Base-by-base conservation (phyloP, 2,888 invertebrate genomes). In the Yponomeuta sedellus region DNA sequence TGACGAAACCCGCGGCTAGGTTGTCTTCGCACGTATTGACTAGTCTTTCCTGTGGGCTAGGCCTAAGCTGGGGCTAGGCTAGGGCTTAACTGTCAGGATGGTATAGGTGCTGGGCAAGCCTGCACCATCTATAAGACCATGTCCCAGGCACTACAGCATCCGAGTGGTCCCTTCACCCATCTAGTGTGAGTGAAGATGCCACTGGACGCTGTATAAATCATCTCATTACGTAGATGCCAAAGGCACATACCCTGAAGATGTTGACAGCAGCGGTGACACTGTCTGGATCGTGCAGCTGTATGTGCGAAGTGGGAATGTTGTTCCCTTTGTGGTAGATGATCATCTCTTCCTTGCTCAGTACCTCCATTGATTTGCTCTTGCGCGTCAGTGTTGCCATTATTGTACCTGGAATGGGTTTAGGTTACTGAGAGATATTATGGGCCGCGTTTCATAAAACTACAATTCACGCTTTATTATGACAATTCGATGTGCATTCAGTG, bases 271-370 rank as follows among this genome's bases (percentile, higher is more conserved):
- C 93, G 64, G 95, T 94, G 56, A 98, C 94, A 81, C 98, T 98
- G 81, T 98, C 98, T 0, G 98, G 97, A 88, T 98, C 98, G 80
- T 98, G 97, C 92, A 98, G 94, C 77, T 97, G 97, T 75, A 98
- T 96, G 83, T 98, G 98, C 0, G 98, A 98, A 65, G 96, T 97
- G 0, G 97, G 97, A 73, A 98, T 98, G 67, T 95, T 94, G 76
- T 95, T 96, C 61, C 95, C 95, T 79, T 97, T 96, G 80, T 96
- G 96, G 81, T 95, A 98, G 0, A 95, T 95, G 25, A 98, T 94
- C 97, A 98, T 98, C 82, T 98, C 98, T 76, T 96, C 96, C 77
- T 97, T 97, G 4, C 97, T 96, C 44, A 98, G 92, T 71, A 95
- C 91, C 79, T 97, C 97, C 72, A 95, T 92, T 11, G 94, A 94